Base-by-base conservation (phyloP, 2,797 vertebrate genomes). In the Eulemur albifrons region DNA sequence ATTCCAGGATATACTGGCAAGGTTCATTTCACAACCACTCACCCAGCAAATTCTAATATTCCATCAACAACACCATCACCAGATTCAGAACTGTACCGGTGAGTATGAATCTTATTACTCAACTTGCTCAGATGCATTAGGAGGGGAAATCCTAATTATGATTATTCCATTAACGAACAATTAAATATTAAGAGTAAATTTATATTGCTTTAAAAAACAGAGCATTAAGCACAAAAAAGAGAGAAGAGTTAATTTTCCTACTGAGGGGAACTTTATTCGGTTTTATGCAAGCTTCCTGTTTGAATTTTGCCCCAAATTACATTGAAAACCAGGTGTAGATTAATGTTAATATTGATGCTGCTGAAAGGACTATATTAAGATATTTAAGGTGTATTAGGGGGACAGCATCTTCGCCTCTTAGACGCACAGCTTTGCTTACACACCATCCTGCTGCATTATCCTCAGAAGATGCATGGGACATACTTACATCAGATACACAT, bases 1-100 rank as follows among this genome's bases (percentile, higher is more conserved):
- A 99, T 99, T 88, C 99, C 98, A 97, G 99, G 99, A 97, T 99
- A 99, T 80, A 98, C 98, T 43, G 98, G 98, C 90, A 99, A 98
- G 98, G 98, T 98, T 97, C 98, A 98, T 95, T 98, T 98, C 95
- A 98, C 97, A 97, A 97, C 97, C 97, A 98, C 96, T 93, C 98
- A 98, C 81, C 98, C 97, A 0, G 97, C 96, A 98, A 98, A 98
- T 97, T 98, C 97, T 97, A 97, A 97, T 97, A 97, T 98, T 90
- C 98, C 98, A 65, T 92, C 98, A 96, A 90, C 98, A 93, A 63
- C 67, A 59, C 93, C 98, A 94, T 96, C 96, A 13, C 70, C 93
- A 96, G 98, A 98, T 97, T 97, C 98, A 88, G 84, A 32, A 96
- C 97, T 98, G 95, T 95, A 97, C 97, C 92, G 98, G 98, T 99